Percentiles rank a stretch among this genome's conserved stretches.
These are phyloP conservation scores for Babylonia areolata DNA, from an alignment of 1,140 invertebrate genomes.

Conservation along the genomic window DNA sequence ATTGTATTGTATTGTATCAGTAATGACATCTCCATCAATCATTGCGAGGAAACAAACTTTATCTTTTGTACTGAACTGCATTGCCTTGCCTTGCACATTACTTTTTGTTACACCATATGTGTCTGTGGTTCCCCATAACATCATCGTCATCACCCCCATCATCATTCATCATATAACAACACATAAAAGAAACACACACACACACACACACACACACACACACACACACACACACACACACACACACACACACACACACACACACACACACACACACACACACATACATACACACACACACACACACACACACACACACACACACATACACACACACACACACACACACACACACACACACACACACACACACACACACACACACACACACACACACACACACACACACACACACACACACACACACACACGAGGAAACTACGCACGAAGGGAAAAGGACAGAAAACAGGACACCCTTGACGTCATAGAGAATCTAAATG, in stretches of 20 bases:
- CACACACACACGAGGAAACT: not conserved
- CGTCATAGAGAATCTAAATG: no score
- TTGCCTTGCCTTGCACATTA: no score
- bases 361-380: not conserved
- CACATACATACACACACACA: not conserved
- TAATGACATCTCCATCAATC: no score
- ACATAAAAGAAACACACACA: not conserved
- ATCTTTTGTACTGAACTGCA: no score
- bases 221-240: not conserved
- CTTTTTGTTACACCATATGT: no score
- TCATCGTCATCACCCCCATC: no score
- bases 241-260: not conserved
- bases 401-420: conserved; percentile 1
- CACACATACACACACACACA: not conserved
- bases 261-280: not conserved
- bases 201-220: not conserved
- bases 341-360: not conserved
- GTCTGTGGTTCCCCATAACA: no score
- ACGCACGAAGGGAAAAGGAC: not conserved
- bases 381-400: not conserved
- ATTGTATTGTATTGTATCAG: no score
- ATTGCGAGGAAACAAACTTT: no score
- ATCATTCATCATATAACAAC: no score
- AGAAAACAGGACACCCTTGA: not conserved
- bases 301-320: not conserved